Evolutionary conservation across 2,113 vertebrate species (phyloP), one percentile per base, ranked within the genome.

Genomic region (Camarhynchus parvulus): DNA sequence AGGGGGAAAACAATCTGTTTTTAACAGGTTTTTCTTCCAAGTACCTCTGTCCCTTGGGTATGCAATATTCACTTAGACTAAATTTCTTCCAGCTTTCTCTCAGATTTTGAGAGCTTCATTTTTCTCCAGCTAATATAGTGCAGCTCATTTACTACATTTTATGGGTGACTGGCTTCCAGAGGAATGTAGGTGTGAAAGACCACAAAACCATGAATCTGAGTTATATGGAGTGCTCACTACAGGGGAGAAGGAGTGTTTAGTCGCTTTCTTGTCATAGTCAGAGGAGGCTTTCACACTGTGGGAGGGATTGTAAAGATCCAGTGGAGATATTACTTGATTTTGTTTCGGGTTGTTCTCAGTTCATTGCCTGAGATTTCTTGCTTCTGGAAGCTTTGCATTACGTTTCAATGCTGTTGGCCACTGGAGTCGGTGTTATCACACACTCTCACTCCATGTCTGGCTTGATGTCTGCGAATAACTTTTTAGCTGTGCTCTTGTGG

Each of bases 171-270:
- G 76, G 80, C 53, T 95, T 96, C 79, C 83, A 96, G 94, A 73
- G 96, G 83, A 94, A 93, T 87, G 80, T 72, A 92, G 69, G 88
- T 93, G 83, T 90, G 95, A 94, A 96, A 86, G 95, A 89, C 85
- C 88, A 90, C 79, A 76, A 76, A 74, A 59, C 82, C 72, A 88
- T 89, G 93, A 90, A 94, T 88, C 90, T 75, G 73, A 92, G 92
- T 94, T 96, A 72, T 39, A 64, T 18, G 56, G 90, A 87, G 56
- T 68, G 83, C 88, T 95, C 76, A 68, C 28, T 62, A 19, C 15
- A 72, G 76, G 61, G 76, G 6, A 67, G 44, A 16, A 89, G 73
- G 69, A 56, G 49, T 18, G 41, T 64, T 93, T 49, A 81, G 83
- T 78, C 35, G 69, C 22, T 88, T 90, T 82, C 64, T 56, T 72